phyloP scores from a whole-genome alignment of 2,113 vertebrate genomes.

The Zosterops borbonicus region DNA sequence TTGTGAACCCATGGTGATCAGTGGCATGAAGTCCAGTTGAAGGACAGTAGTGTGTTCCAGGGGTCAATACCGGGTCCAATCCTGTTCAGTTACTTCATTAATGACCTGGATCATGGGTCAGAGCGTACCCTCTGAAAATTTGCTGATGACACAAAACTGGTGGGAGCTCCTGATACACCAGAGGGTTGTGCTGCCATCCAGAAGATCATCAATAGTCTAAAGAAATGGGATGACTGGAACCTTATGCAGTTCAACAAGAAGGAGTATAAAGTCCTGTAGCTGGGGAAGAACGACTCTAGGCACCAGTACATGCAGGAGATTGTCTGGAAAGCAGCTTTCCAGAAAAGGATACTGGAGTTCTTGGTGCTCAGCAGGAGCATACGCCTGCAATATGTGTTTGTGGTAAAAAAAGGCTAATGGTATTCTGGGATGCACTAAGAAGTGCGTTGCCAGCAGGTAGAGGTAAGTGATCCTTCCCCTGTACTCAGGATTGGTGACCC shows the following conservation, averaged over 20 bases:
- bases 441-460: accelerated
- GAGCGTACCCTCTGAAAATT: neutral
- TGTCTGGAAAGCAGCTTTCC: neutral
- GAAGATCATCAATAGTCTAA: neutral
- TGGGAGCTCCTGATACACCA: neutral
- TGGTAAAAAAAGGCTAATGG: neutral
- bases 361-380: neutral
- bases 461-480: neutral
- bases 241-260: too few species aligned
- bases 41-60: neutral
- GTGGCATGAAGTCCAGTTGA: neutral
- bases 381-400: neutral
- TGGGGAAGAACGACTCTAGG: neutral
- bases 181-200: neutral
- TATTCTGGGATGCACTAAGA: neutral
- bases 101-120: neutral
- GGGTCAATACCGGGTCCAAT: neutral
- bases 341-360: neutral
- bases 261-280: neutral
- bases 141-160: neutral
- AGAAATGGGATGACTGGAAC: neutral
- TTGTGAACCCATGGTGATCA: neutral
- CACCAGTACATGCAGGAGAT: neutral
- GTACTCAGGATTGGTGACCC: neutral
- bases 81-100: neutral